These are phyloP conservation scores for Pristionchus fissidentatus DNA, from an alignment of 2,888 invertebrate species.

Conservation along the genomic window DNA sequence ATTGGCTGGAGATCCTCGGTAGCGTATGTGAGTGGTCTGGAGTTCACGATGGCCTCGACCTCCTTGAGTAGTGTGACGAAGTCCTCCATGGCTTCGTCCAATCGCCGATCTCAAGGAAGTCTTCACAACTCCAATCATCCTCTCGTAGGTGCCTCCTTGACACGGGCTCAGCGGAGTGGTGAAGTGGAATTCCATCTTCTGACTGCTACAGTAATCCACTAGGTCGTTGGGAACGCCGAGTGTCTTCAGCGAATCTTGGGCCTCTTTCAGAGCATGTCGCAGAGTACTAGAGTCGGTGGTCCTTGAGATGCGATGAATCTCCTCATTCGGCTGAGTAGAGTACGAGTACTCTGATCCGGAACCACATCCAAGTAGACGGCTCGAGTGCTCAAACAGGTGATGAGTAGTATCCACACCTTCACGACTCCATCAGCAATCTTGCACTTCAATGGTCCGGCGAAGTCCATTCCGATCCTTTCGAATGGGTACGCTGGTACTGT, in stretches of 20 bases:
- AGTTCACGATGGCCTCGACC: slow-evolving; percentile 70
- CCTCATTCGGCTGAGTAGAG: slow-evolving; percentile 43
- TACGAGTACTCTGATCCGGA: background rate
- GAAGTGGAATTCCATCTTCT: slow-evolving; percentile 61
- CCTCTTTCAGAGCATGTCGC: slow-evolving; percentile 75
- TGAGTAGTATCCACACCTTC: slow-evolving; percentile 44
- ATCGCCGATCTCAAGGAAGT: slow-evolving; percentile 74
- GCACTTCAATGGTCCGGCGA: background rate
- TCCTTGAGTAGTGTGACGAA: slow-evolving; percentile 74
- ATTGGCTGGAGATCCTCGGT: slow-evolving; percentile 61
- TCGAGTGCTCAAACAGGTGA: slow-evolving; percentile 50
- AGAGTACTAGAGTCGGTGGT: slow-evolving; percentile 51
- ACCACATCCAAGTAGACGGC: slow-evolving; percentile 53
- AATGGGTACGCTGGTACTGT: background rate
- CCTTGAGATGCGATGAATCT: slow-evolving; percentile 51
- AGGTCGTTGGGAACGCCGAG: background rate
- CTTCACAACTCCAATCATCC: slow-evolving; percentile 76
- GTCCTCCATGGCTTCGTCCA: slow-evolving; percentile 72
- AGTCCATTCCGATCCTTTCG: background rate
- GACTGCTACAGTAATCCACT: background rate
- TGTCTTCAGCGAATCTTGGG: slow-evolving; percentile 67
- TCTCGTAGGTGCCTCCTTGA: slow-evolving; percentile 77
- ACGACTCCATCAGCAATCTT: background rate
- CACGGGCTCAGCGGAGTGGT: slow-evolving; percentile 76
- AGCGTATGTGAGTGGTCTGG: slow-evolving; percentile 74